These are phyloP conservation scores for Brachystomella parvula DNA, from an alignment of 1,140 invertebrate species.

Conservation along the genomic window DNA sequence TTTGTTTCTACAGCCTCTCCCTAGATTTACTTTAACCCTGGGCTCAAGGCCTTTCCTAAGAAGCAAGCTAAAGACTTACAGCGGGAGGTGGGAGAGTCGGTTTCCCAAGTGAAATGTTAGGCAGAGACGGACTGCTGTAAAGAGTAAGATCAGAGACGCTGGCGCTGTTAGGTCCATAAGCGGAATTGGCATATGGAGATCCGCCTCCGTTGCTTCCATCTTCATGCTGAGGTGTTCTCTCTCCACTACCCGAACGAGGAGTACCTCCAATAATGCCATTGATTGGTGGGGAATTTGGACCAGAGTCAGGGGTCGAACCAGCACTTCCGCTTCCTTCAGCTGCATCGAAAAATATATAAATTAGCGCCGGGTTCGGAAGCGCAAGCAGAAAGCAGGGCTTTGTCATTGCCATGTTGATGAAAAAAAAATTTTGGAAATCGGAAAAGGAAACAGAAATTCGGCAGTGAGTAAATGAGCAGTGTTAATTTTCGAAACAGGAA, in stretches of 20 bases:
- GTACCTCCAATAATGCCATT: constrained; percentile 48
- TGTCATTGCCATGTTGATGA: too few relatives aligned
- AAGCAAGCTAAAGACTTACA: too few relatives aligned
- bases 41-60: not conserved
- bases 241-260: constrained; percentile 50
- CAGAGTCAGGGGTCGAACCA: constrained; percentile 65
- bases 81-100: constrained; percentile 50
- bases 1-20: too few relatives aligned
- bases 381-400: too few relatives aligned
- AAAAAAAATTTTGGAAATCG: too few relatives aligned
- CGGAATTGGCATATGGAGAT: constrained; percentile 46
- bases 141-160: constrained; percentile 59
- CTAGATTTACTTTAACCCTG: not conserved
- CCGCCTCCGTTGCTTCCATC: constrained; percentile 46
- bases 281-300: constrained; percentile 70
- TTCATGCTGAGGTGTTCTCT: constrained; percentile 49
- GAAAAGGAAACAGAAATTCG: too few relatives aligned
- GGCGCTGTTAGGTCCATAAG: constrained; percentile 42
- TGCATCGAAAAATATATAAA: constrained; percentile 36
- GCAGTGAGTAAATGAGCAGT: too few relatives aligned
- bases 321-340: constrained; percentile 53
- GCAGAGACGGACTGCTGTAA: constrained; percentile 90
- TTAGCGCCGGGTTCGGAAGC: too few relatives aligned
- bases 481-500: too few relatives aligned
- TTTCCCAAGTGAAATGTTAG: constrained; percentile 86